Conservation (phyloP, 2,797 vertebrate species). For the Parauchenoglanis punctatus region DNA sequence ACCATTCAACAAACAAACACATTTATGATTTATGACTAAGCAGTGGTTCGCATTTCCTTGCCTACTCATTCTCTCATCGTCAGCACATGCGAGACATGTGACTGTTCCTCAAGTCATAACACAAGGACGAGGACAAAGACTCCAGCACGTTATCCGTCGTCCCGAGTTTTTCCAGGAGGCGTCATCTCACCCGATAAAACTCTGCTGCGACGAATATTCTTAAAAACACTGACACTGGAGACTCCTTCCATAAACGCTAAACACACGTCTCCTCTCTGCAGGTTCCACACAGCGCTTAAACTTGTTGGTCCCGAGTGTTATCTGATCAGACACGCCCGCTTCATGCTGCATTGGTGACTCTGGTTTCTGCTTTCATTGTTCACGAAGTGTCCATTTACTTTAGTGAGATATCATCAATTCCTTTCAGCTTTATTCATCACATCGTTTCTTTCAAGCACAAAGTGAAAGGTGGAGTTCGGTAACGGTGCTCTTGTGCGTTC, state of each 20-base stretch:
- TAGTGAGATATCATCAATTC: neutral
- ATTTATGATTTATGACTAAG: neutral
- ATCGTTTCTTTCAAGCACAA: too few relatives aligned
- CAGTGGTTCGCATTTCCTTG: neutral
- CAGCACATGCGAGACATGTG: neutral
- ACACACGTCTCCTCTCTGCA: too few relatives aligned
- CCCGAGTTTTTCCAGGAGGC: too few relatives aligned
- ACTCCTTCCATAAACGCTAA: neutral
- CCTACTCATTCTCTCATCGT: neutral
- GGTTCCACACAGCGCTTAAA: too few relatives aligned
- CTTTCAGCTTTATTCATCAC: neutral
- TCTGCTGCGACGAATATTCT: neutral
- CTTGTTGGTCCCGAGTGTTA: neutral
- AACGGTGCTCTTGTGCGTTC: neutral
- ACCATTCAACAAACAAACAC: neutral
- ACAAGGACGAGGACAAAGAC: neutral
- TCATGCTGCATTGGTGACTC: neutral
- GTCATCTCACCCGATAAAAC: neutral
- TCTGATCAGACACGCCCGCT: neutral
- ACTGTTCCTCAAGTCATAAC: neutral
- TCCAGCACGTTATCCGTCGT: too few relatives aligned
- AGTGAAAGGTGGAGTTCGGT: too few relatives aligned
- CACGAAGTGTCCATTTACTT: neutral
- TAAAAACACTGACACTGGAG: neutral
- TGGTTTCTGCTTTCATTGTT: neutral